These are phyloP conservation scores for Trachops cirrhosus DNA, from an alignment of 2,797 vertebrate species.

Conservation along the genomic window DNA sequence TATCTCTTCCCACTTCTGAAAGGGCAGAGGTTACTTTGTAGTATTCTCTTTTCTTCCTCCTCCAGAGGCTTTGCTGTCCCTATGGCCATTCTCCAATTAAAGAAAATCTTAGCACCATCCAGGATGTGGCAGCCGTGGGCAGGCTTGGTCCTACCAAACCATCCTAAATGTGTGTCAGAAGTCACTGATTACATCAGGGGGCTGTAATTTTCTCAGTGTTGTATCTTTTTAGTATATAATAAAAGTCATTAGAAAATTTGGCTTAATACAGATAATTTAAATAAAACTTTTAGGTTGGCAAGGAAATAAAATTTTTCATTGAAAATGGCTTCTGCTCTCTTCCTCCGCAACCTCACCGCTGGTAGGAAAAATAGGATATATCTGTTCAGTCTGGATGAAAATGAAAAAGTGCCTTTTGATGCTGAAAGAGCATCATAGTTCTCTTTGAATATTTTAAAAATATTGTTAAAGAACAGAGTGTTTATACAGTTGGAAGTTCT, in stretches of 20 bases:
- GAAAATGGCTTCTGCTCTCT: background rate
- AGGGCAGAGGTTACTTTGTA: background rate
- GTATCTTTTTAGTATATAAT: conserved; percentile 8
- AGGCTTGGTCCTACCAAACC: background rate
- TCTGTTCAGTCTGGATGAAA: conserved; percentile 8
- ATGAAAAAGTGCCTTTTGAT: background rate
- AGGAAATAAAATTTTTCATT: conserved; percentile 11
- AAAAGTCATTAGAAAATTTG: conserved; percentile 16
- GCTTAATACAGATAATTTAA: background rate
- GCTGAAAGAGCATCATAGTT: background rate
- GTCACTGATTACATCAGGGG: background rate
- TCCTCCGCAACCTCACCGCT: background rate
- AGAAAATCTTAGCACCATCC: background rate
- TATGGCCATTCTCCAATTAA: background rate
- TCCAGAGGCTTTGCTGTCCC: background rate
- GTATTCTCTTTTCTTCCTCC: background rate
- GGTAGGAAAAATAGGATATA: background rate
- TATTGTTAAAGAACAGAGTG: background rate
- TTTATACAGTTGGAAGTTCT: background rate
- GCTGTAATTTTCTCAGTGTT: background rate
- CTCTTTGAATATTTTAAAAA: background rate
- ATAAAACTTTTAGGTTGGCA: background rate
- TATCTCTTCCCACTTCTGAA: background rate
- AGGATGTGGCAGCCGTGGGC: background rate
- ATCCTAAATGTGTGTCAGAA: background rate